phyloP scores from a whole-genome alignment of 2,888 invertebrate species.

The Epistrophella euchroma region DNA sequence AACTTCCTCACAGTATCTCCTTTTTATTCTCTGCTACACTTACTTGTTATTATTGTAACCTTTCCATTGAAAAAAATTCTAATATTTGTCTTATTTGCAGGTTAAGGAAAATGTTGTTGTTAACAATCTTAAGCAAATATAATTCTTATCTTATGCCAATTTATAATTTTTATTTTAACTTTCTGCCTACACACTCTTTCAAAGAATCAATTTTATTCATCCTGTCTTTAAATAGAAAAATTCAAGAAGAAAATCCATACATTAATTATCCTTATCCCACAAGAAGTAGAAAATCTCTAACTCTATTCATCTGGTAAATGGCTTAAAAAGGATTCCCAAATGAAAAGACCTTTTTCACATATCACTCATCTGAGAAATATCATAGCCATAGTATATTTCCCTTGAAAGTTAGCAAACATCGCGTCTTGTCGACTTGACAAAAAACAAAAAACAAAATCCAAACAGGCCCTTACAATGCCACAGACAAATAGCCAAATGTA shows the following conservation, averaged over 20 bases:
- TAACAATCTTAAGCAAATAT: not conserved
- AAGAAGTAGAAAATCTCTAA: slow-evolving; percentile 11
- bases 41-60: no score
- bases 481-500: slow-evolving; percentile 63
- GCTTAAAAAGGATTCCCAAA: slow-evolving; percentile 52
- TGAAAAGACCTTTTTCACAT: slow-evolving; percentile 40
- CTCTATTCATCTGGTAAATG: slow-evolving; percentile 57
- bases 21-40: no score
- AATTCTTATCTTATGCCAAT: slow-evolving; percentile 3
- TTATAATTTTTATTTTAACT: not conserved
- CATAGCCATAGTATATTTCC: slow-evolving; percentile 23
- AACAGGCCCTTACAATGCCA: slow-evolving; percentile 56
- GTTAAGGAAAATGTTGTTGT: not conserved
- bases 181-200: not conserved
- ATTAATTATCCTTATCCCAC: slow-evolving; percentile 26
- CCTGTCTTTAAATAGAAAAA: not conserved
- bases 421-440: slow-evolving; percentile 16
- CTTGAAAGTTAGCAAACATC: slow-evolving; percentile 58
- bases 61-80: not conserved
- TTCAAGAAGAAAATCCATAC: slow-evolving; percentile 23
- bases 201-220: not conserved
- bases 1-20: no score
- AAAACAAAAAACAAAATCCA: slow-evolving; percentile 25
- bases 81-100: not conserved
- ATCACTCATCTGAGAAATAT: not conserved